Base-by-base conservation (phyloP, 2,797 vertebrate genomes). In the Neostethus bicornis region DNA sequence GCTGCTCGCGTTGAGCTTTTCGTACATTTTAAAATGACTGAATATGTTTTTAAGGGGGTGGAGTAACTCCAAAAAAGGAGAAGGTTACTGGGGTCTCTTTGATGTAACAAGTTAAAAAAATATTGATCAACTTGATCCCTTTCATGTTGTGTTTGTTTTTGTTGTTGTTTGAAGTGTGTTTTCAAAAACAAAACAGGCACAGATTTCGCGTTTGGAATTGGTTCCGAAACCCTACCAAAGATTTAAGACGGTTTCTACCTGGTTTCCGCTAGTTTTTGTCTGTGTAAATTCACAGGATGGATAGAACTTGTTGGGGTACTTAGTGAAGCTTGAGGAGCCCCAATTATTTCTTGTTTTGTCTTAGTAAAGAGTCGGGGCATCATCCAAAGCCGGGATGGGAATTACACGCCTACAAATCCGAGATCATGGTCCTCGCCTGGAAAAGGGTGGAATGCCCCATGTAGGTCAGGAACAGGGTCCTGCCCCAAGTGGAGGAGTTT, bases 271-370 rank as follows among this genome's bases (percentile, higher is more conserved):
- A n/a, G n/a, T n/a, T n/a, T n/a, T n/a, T n/a, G n/a, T n/a, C n/a
- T n/a, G n/a, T n/a, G n/a, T n/a, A n/a, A n/a, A n/a, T n/a, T n/a
- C n/a, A n/a, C n/a, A n/a, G n/a, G 99, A 90, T 0, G 97, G 97
- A 72, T 98, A 99, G 88, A 99, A 99, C 75, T 96, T 99, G 51
- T 96, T 97, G 5, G 97, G 97, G 64, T 97, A 93, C 81, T 99
- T 99, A 12, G 93, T 98, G 86, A 99, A 99, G 87, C 90, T 94
- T 69, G 92, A 90, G 2, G 90, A 90, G 76, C 93, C 87, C 97
- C 97, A 99, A 3, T 90, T 85, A 19, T 98, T 99, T 65, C 97
- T 97, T 0, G 97, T 99, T 80, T 99, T 99, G 54, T 98, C 96
- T 67, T 96, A 95, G 58, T 98, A 98, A 17, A 99, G 77, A 19